Percentiles rank a stretch among this genome's conserved stretches.
phyloP scores from a whole-genome alignment of 2,797 vertebrate genomes.

The Sebastes glaucus region DNA sequence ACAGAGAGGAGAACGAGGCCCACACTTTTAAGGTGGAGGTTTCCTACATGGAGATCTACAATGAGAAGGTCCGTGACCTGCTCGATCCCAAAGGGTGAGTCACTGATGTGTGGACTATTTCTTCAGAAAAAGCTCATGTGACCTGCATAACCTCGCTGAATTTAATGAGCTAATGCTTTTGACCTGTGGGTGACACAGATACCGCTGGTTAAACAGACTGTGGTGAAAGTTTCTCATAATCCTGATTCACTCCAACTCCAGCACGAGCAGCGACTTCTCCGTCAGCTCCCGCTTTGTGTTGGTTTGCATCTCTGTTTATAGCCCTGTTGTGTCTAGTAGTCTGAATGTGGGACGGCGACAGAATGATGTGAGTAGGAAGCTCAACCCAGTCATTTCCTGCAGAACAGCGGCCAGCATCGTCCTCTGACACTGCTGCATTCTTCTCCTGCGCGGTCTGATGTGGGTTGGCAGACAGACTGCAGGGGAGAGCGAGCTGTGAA shows the following conservation, averaged over 20 bases:
- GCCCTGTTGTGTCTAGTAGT: conserved; percentile 63
- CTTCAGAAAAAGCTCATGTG: background rate
- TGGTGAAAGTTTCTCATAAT: conserved; percentile 1
- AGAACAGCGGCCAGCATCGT: conserved; percentile 42
- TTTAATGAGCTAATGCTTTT: conserved; percentile 11
- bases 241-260: conserved; percentile 11
- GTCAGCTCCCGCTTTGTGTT: conserved; percentile 3
- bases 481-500: conserved; percentile 53
- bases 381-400: conserved; percentile 68
- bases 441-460: conserved; percentile 55
- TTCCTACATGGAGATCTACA: conserved; percentile 99
- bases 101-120: background rate
- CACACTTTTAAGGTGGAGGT: conserved; percentile 97
- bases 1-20: conserved; percentile 87
- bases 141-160: background rate
- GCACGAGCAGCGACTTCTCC: conserved; percentile 4
- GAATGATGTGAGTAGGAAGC: conserved; percentile 63
- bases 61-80: conserved; percentile 97
- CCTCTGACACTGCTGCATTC: conserved; percentile 68
- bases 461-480: conserved; percentile 66
- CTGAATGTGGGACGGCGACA: conserved; percentile 39
- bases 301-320: conserved; percentile 41
- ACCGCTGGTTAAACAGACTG: conserved; percentile 10
- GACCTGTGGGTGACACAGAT: background rate
- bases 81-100: conserved; percentile 98